phyloP scores from a whole-genome alignment of 2,888 invertebrate species.

The Thalpophila matura region DNA sequence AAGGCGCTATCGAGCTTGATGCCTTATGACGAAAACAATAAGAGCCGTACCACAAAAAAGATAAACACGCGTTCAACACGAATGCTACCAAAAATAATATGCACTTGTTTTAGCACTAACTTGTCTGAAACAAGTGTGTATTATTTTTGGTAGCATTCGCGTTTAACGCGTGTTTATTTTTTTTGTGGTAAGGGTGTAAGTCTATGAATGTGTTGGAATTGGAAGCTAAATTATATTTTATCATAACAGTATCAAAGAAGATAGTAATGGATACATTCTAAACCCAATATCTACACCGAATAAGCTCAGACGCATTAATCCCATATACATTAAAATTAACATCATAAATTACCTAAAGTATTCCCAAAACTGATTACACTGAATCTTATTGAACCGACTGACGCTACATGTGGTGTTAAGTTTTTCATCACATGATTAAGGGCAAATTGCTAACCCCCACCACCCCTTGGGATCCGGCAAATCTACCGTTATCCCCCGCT shows the following conservation, averaged over 20 bases:
- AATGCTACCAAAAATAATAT: no score
- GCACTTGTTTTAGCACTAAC: no score
- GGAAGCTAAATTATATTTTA: no score
- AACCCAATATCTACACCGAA: neutral
- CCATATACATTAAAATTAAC: constrained; percentile 61
- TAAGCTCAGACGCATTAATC: constrained; percentile 42
- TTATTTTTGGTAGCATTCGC: no score
- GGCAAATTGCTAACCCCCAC: constrained; percentile 77
- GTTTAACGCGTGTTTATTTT: no score
- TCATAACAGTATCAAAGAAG: neutral
- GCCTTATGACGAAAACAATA: no score
- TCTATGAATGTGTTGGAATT: no score
- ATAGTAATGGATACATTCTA: constrained; percentile 8
- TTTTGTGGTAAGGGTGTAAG: no score
- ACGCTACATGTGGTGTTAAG: constrained; percentile 76
- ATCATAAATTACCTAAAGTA: constrained; percentile 61
- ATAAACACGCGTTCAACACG: no score
- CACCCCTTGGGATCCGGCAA: constrained; percentile 73
- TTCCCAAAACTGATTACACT: constrained; percentile 69
- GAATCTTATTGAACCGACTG: constrained; percentile 56
- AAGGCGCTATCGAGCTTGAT: no score
- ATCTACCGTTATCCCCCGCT: constrained; percentile 82
- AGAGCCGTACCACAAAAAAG: no score
- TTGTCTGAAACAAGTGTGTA: no score
- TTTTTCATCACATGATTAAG: constrained; percentile 89